These are phyloP conservation scores for Phrynocephalus versicolor DNA, from an alignment of 2,113 vertebrate genomes.

Conservation along the genomic window DNA sequence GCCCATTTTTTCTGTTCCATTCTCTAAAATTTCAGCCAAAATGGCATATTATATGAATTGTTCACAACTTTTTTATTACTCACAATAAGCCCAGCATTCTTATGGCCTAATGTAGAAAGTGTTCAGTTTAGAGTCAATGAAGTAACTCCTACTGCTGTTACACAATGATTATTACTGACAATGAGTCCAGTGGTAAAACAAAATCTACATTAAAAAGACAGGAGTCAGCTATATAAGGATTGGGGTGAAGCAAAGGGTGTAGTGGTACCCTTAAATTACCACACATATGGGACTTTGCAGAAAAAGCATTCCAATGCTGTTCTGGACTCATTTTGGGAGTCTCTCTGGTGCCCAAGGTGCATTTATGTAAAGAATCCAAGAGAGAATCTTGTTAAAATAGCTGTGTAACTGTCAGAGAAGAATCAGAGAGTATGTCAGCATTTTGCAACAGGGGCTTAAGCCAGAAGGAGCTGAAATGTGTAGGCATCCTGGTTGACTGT, in stretches of 20 bases:
- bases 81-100: background rate
- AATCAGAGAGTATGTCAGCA: background rate
- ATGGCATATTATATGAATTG: background rate
- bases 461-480: background rate
- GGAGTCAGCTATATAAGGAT: background rate
- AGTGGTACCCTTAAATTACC: background rate
- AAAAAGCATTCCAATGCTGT: background rate
- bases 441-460: background rate
- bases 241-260: background rate
- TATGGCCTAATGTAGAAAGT: conserved; percentile 20
- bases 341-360: background rate
- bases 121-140: conserved; percentile 10
- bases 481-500: background rate
- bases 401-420: background rate
- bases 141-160: fast-evolving
- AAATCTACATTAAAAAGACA: conserved; percentile 11
- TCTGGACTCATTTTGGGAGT: background rate
- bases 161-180: conserved; percentile 38
- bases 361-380: background rate
- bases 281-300: too few species aligned
- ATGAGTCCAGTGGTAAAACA: conserved; percentile 16
- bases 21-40: background rate
- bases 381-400: too few species aligned
- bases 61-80: conserved; percentile 12
- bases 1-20: background rate